Conservation (phyloP, 2,113 vertebrate genomes). For the Cairina moschata region DNA sequence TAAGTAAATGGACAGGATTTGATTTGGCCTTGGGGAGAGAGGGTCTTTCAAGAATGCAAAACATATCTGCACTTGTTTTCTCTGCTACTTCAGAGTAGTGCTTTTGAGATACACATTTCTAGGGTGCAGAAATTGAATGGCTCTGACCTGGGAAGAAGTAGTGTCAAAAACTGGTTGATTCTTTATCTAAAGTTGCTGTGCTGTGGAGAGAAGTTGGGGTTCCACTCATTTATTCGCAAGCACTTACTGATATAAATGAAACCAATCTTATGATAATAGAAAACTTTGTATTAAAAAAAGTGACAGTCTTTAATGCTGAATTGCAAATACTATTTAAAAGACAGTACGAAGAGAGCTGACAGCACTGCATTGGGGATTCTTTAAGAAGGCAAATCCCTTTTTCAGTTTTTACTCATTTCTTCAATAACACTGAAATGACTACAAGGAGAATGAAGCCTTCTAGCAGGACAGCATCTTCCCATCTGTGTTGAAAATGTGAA, state of each 20-base stretch:
- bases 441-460: not conserved
- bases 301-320: not conserved
- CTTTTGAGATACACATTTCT: not conserved
- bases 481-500: not conserved
- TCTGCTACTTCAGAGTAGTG: not conserved
- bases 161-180: not conserved
- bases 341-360: not conserved
- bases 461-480: not conserved
- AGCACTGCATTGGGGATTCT: not conserved
- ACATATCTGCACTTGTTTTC: not conserved
- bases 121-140: not conserved
- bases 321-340: not conserved
- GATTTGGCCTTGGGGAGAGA: not conserved
- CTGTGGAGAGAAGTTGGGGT: not conserved
- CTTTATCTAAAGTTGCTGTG: not conserved
- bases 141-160: not conserved
- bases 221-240: rapidly evolving
- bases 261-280: not conserved
- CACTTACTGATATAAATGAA: not conserved
- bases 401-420: not conserved
- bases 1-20: not conserved
- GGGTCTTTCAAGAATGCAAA: not conserved
- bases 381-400: not conserved
- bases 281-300: rapidly evolving
- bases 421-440: not conserved